phyloP scores from a whole-genome alignment of 2,113 vertebrate species.

The Numida meleagris region DNA sequence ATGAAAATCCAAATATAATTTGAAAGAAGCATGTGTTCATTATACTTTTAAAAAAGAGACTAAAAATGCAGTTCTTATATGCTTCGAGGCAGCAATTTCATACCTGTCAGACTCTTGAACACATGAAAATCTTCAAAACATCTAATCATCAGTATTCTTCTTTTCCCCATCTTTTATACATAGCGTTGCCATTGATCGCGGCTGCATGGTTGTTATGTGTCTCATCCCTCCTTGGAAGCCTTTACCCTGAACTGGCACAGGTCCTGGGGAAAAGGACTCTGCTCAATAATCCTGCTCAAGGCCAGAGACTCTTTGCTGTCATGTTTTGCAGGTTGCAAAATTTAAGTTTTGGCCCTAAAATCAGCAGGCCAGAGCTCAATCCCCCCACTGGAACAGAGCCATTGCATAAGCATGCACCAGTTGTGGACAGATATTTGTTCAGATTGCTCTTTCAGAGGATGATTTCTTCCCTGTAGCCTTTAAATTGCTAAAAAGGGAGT shows the following conservation, averaged over 20 bases:
- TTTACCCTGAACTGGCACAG: background rate
- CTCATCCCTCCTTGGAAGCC: background rate
- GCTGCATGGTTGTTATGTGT: fast-evolving
- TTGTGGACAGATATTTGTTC: background rate
- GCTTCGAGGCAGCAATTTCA: background rate
- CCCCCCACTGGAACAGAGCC: background rate
- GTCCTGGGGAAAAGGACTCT: background rate
- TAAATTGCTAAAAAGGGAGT: background rate
- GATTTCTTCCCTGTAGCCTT: background rate
- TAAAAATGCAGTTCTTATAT: background rate
- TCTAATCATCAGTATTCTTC: background rate
- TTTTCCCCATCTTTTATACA: fast-evolving
- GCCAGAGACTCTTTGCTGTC: background rate
- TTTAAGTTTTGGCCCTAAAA: background rate
- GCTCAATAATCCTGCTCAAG: background rate
- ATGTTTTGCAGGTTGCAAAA: background rate
- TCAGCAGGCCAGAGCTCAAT: background rate
- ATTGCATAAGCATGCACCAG: fast-evolving
- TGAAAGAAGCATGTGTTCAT: background rate
- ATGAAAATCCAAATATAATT: background rate
- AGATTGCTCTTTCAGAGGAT: background rate
- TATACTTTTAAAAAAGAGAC: background rate
- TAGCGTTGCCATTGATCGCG: background rate
- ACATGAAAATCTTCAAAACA: background rate
- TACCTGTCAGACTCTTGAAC: background rate